Conservation (phyloP, 2,888 invertebrate genomes). For the Sphaerophoria taeniata region DNA sequence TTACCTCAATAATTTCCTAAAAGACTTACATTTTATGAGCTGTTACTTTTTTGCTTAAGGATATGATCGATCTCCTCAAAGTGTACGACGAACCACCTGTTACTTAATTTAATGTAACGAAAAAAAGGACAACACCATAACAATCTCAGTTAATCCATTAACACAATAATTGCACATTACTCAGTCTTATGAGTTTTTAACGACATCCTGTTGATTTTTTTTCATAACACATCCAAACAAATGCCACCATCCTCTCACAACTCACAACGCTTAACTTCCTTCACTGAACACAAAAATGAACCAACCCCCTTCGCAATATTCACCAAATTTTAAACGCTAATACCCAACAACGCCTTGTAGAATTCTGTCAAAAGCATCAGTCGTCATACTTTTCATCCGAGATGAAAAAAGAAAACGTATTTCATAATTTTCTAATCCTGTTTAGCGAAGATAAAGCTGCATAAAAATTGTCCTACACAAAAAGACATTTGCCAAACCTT, state of each 20-base stretch:
- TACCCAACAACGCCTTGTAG: constrained; percentile 1
- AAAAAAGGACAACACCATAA: neutral
- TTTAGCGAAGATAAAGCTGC: constrained; percentile 52
- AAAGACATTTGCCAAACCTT: constrained; percentile 69
- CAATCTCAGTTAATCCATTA: neutral
- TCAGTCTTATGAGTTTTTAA: constrained; percentile 8
- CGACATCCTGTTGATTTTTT: constrained; percentile 1
- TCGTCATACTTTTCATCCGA: neutral
- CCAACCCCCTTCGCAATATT: neutral
- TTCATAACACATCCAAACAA: neutral
- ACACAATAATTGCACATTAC: constrained; percentile 1
- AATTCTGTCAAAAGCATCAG: constrained; percentile 14
- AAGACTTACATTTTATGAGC: no score
- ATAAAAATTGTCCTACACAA: constrained; percentile 60
- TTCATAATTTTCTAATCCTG: constrained; percentile 68
- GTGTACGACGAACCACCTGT: neutral
- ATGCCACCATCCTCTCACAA: neutral
- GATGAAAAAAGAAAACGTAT: constrained; percentile 31
- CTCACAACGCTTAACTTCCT: neutral
- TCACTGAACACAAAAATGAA: neutral
- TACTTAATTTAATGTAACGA: neutral
- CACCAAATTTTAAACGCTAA: no score
- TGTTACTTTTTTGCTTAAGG: no score
- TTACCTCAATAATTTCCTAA: no score
- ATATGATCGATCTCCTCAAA: no score